A percentile compares a stretch with the other conserved stretches of the same genome.
phyloP scores from a whole-genome alignment of 2,888 invertebrate species.

The Carpatolechia fugitivella region DNA sequence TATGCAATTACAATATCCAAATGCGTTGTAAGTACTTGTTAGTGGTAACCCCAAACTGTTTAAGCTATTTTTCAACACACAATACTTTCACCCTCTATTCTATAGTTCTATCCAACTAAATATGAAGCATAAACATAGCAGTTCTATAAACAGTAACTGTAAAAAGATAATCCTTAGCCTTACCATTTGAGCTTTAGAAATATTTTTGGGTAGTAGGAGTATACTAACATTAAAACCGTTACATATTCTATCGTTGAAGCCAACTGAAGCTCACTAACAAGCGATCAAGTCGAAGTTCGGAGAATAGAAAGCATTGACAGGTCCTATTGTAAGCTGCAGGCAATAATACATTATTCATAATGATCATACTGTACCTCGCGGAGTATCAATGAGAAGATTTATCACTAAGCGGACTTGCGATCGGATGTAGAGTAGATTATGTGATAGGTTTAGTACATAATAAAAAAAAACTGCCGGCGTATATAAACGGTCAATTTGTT shows the following conservation, averaged over 20 bases:
- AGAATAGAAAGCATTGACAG: constrained; percentile 4
- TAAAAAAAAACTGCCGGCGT: too few relatives aligned
- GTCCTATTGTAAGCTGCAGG: constrained; percentile 1
- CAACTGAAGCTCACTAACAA: background rate
- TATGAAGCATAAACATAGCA: too few relatives aligned
- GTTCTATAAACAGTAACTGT: too few relatives aligned
- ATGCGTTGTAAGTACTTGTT: too few relatives aligned
- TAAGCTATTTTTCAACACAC: too few relatives aligned
- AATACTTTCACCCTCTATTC: constrained; percentile 9
- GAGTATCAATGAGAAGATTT: background rate
- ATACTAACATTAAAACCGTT: background rate
- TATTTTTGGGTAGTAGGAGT: too few relatives aligned
- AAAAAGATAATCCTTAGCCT: background rate
- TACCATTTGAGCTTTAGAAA: too few relatives aligned
- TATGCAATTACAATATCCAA: too few relatives aligned
- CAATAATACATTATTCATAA: constrained; percentile 18
- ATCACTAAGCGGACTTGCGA: background rate
- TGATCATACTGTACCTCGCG: background rate
- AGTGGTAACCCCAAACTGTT: too few relatives aligned
- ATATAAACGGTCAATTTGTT: too few relatives aligned
- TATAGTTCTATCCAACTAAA: background rate
- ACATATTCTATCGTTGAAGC: background rate
- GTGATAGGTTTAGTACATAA: too few relatives aligned
- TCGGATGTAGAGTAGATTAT: too few relatives aligned
- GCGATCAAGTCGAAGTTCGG: background rate